phyloP scores from a whole-genome alignment of 2,888 invertebrate species.

The Oxytorus armatus region DNA sequence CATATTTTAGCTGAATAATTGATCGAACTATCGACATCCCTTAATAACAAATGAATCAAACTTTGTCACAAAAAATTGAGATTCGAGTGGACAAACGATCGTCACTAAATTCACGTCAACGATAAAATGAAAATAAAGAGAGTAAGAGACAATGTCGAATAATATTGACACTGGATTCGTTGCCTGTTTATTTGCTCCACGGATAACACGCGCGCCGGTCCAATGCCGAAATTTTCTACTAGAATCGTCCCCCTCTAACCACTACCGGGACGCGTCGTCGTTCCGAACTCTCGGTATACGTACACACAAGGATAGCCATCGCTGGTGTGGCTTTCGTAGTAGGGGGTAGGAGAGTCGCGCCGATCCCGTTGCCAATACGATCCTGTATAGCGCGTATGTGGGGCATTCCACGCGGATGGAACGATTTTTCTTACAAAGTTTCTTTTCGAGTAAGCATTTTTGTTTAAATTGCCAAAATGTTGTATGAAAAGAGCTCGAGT shows the following conservation, averaged over 20 bases:
- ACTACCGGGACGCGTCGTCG: conserved; percentile 8
- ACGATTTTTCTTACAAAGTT: no score
- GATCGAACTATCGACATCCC: no score
- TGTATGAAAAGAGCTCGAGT: no score
- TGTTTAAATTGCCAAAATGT: no score
- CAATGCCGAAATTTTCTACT: conserved; percentile 52
- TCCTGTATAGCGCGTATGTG: no score
- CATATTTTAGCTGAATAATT: no score
- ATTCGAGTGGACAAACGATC: conserved; percentile 4
- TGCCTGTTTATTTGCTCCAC: conserved; percentile 44
- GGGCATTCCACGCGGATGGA: no score
- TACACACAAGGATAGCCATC: background rate
- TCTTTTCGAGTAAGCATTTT: no score
- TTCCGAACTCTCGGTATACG: background rate
- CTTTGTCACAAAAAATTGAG: background rate
- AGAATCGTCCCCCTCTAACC: background rate
- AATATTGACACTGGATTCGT: conserved; percentile 50
- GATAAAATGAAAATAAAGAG: background rate
- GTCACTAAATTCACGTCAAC: background rate
- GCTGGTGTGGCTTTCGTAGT: no score
- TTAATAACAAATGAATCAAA: conserved; percentile 11
- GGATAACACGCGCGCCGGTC: conserved; percentile 30
- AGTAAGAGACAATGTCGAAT: conserved; percentile 3
- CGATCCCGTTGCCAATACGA: no score
- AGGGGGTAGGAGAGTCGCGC: no score